A percentile compares a stretch with the other conserved stretches of the same genome.
phyloP scores from a whole-genome alignment of 2,113 vertebrate genomes.

The Donacobius atricapilla region DNA sequence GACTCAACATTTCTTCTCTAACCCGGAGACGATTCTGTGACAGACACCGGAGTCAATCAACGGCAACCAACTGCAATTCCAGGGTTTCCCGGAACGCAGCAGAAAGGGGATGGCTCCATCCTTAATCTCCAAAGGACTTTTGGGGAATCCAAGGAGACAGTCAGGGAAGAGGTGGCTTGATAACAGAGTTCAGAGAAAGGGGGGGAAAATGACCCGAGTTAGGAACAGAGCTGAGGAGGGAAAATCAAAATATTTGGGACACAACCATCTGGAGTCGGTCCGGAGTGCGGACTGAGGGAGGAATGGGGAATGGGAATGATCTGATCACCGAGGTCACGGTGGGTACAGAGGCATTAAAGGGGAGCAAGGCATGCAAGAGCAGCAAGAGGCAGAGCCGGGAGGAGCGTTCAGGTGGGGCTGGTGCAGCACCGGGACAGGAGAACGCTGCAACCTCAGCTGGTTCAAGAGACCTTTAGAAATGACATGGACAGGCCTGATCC shows the following conservation, averaged over 20 bases:
- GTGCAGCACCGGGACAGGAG: background rate
- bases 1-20: too few species aligned
- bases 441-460: background rate
- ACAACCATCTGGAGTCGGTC: rapidly evolving
- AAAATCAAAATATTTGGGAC: background rate
- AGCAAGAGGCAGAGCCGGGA: background rate
- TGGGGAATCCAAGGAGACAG: background rate
- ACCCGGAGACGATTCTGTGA: background rate
- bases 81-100: background rate
- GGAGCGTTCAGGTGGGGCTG: background rate
- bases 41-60: rapidly evolving
- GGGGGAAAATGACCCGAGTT: background rate
- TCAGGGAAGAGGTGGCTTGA: background rate
- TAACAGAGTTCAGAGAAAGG: background rate
- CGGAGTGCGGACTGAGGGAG: background rate
- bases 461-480: background rate
- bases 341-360: too few species aligned
- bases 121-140: background rate
- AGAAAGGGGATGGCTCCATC: background rate
- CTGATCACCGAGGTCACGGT: rapidly evolving
- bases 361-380: background rate
- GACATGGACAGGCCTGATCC: background rate
- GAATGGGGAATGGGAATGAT: background rate
- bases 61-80: rapidly evolving
- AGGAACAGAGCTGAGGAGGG: background rate